Evolutionary conservation across 2,888 invertebrate genomes (phyloP).

Genomic region (Diplazon laetatorius): DNA sequence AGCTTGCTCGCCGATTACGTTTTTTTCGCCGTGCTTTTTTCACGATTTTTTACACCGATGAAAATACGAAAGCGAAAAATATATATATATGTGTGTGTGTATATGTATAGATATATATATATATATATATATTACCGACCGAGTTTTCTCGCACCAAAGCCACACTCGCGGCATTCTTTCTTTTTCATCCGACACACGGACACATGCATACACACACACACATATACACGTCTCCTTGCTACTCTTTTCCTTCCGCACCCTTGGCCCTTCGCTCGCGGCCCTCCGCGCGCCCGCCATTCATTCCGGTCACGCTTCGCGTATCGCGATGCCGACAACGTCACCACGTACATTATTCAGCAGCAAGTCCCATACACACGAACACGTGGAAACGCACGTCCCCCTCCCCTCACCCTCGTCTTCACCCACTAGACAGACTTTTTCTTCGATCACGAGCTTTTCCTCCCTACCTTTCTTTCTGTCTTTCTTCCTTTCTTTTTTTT

Average conservation of each 20-base stretch:
- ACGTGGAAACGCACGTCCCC: slow-evolving; percentile 14
- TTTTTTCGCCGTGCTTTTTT: neutral
- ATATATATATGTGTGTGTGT: too few species aligned
- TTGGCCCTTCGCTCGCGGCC: slow-evolving; percentile 33
- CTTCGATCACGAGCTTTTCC: slow-evolving; percentile 12
- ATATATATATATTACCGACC: neutral
- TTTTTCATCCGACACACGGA: slow-evolving; percentile 14
- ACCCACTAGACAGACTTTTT: slow-evolving; percentile 31
- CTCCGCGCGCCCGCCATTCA: slow-evolving; percentile 54
- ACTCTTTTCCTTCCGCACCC: slow-evolving; percentile 29
- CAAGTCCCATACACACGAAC: slow-evolving; percentile 23
- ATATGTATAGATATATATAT: too few species aligned
- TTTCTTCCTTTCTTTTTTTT: neutral
- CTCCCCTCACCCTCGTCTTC: neutral
- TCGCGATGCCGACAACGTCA: slow-evolving; percentile 60
- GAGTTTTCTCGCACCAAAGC: neutral
- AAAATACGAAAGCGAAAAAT: neutral
- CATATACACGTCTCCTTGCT: slow-evolving; percentile 29
- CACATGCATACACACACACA: too few species aligned
- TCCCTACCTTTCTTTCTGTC: slow-evolving; percentile 5
- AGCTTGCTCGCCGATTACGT: neutral
- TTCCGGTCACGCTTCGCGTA: slow-evolving; percentile 65
- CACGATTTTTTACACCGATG: neutral
- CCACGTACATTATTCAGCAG: slow-evolving; percentile 66
- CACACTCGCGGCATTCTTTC: neutral